A percentile compares a stretch with the other conserved stretches of the same genome.
Conservation (phyloP, 2,113 vertebrate genomes). For the Poecile atricapillus region DNA sequence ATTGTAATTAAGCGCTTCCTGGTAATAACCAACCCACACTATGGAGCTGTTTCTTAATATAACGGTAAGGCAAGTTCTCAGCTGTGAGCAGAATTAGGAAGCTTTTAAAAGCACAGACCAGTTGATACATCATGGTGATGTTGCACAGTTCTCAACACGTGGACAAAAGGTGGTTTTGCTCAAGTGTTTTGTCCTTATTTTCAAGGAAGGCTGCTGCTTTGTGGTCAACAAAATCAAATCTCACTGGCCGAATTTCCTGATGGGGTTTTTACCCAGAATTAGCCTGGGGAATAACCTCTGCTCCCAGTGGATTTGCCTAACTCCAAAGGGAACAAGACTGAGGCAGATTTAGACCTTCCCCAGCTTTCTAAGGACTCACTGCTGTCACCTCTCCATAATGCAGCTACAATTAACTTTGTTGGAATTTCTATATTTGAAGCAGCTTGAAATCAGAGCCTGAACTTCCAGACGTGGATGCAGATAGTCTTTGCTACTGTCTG, state of each 20-base stretch:
- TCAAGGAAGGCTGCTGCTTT: background rate
- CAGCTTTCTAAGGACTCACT: background rate
- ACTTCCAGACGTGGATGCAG: conserved; percentile 29
- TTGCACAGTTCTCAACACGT: background rate
- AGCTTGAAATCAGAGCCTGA: conserved; percentile 38
- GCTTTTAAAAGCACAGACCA: background rate
- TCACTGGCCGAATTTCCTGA: background rate
- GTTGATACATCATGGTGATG: background rate
- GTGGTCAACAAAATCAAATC: background rate
- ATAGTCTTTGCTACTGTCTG: conserved; percentile 45
- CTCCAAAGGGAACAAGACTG: background rate
- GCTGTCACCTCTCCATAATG: conserved; percentile 20
- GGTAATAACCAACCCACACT: background rate
- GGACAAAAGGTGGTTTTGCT: background rate
- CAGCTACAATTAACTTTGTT: conserved; percentile 27
- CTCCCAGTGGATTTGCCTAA: background rate
- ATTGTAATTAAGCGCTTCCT: conserved; percentile 1
- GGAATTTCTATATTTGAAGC: conserved; percentile 61
- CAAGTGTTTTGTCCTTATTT: background rate
- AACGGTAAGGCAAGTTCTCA: background rate
- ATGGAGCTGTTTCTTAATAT: background rate
- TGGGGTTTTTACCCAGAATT: background rate
- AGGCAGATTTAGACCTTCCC: conserved; percentile 25
- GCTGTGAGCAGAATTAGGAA: background rate
- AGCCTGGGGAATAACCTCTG: background rate